These are phyloP conservation scores for Semaprochilodus insignis DNA, from an alignment of 2,797 vertebrate genomes.

Conservation along the genomic window DNA sequence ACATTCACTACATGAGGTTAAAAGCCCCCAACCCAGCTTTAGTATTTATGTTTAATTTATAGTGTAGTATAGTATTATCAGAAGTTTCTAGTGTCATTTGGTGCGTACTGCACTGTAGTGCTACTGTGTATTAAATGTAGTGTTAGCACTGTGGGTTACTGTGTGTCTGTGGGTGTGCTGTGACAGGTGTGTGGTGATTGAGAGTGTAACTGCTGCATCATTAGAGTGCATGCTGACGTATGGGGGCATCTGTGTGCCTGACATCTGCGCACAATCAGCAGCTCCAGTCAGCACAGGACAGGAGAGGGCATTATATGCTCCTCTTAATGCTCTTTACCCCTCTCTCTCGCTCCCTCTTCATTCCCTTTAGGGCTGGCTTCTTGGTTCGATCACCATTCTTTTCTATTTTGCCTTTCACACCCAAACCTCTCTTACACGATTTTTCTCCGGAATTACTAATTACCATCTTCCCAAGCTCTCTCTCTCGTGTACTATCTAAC, in stretches of 20 bases:
- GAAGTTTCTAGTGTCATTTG: not conserved
- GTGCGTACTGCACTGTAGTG: not conserved
- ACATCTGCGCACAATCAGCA: constrained; percentile 65
- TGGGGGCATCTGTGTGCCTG: constrained; percentile 60
- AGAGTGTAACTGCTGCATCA: constrained; percentile 51
- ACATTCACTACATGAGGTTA: no score
- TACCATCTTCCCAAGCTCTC: constrained; percentile 19
- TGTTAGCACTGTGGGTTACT: constrained; percentile 26
- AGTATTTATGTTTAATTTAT: not conserved
- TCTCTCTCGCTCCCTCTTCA: not conserved
- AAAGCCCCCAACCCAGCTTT: not conserved
- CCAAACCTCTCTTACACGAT: not conserved
- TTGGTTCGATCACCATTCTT: not conserved
- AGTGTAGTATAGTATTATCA: not conserved
- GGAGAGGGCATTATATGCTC: constrained; percentile 43
- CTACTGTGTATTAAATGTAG: constrained; percentile 23
- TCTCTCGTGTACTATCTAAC: constrained; percentile 4
- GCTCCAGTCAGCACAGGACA: constrained; percentile 50
- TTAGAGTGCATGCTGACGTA: constrained; percentile 56
- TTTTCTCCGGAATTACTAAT: constrained; percentile 34
- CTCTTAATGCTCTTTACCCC: not conserved
- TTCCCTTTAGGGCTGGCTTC: not conserved
- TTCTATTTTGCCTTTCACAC: not conserved
- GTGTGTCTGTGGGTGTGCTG: constrained; percentile 42
- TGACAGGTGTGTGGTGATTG: constrained; percentile 55